phyloP scores from a whole-genome alignment of 2,888 invertebrate species.

The Rhogogaster chlorosoma region DNA sequence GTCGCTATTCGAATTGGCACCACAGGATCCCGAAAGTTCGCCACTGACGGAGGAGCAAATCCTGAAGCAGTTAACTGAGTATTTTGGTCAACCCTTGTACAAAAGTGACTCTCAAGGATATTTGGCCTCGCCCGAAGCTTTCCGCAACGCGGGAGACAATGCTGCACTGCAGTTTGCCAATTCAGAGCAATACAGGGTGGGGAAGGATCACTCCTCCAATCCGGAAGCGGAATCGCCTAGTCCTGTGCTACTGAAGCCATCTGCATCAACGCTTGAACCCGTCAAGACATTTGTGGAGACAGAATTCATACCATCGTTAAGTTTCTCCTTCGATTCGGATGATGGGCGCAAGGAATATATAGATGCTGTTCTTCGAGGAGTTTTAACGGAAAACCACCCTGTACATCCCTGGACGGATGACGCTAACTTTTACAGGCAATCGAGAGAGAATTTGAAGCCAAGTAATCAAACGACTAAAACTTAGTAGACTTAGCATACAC shows the following conservation, averaged over 20 bases:
- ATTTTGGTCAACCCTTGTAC: slow-evolving; percentile 59
- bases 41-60: slow-evolving; percentile 55
- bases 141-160: not conserved
- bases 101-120: not conserved
- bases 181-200: not conserved
- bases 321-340: slow-evolving; percentile 73
- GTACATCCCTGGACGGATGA: slow-evolving; percentile 13
- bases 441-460: slow-evolving; percentile 2
- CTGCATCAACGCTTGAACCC: slow-evolving; percentile 31
- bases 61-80: slow-evolving; percentile 56
- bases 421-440: not conserved
- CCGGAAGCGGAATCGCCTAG: not conserved
- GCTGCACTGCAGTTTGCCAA: not conserved
- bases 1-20: not conserved
- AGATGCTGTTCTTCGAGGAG: slow-evolving; percentile 72
- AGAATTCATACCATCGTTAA: slow-evolving; percentile 75
- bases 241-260: slow-evolving; percentile 1
- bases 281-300: slow-evolving; percentile 67
- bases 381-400: slow-evolving; percentile 62
- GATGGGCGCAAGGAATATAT: slow-evolving; percentile 72
- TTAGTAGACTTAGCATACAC: not conserved
- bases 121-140: not conserved
- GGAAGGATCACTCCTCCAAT: not conserved
- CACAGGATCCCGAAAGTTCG: not conserved
- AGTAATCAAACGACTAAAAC: not conserved